Base-by-base conservation (phyloP, 2,888 invertebrate genomes). In the Cantharis lateralis region DNA sequence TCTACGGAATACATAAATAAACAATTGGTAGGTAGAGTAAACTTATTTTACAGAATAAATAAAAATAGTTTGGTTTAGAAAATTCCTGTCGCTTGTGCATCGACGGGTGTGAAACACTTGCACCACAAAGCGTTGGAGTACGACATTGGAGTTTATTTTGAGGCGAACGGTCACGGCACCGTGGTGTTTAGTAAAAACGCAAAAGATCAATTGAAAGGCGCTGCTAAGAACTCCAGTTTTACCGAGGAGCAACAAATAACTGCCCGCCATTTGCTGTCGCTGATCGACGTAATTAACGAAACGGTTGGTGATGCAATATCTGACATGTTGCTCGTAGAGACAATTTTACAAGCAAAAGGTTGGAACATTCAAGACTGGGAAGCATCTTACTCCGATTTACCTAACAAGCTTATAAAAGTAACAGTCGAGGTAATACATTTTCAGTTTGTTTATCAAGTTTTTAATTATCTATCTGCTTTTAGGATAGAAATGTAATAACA, bases 141-240 rank as follows among this genome's bases (percentile, higher is more conserved):
- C 89, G 98, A 99, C 86, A 93, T 99, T 83, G 99, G 99, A 2
- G 93, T 99, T 4, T 99, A 99, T 89, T 99, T 99, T 88, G 99
- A 99, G 87, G 99, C 99, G 0, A 99, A 99, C 89, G 99, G 99
- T 0, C 99, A 99, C 89, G 99, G 99, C 13, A 99, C 99, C 0
- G 95, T 96, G 0, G 89, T 97, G 0, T 97, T 97, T 84, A 96
- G 95, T 85, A 89, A 92, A 0, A 87, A 88, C 15, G 94, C 96
- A 0, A 92, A 93, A 84, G 86, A 89, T 11, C 86, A 88, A 13
- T 90, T 95, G 70, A 87, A 88, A 76, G 88, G 88, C 76, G 90
- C 89, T 62, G 84, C 88, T 3, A 83, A 85, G 66, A 87, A 90
- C 83, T 82, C 86, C 26, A 81, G 80, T 73, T 69, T 80, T 10